Evolutionary conservation across 2,113 vertebrate genomes (phyloP), one percentile per base, ranked within the genome.

Genomic region (Dicerorhinus sumatrensis): DNA sequence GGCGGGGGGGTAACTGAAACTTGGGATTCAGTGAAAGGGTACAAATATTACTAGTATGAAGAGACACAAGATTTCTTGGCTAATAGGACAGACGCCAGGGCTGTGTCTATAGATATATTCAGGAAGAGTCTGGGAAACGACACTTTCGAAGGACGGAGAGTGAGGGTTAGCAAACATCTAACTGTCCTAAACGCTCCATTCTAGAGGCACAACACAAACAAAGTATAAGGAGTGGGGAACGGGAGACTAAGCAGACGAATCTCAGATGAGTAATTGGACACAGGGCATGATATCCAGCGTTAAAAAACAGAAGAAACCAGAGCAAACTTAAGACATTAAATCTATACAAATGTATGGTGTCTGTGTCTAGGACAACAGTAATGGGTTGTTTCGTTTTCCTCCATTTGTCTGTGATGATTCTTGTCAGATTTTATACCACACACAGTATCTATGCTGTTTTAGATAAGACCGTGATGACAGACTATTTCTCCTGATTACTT

Each of bases 391-490:
- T 16, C 51, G 65, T 25, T 46, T 62, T 18, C 80, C 58, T 86
- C 54, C 77, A 27, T 79, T 60, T 63, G 92, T 96, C 79, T 86
- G 65, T 48, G 89, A 54, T 27, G 70, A 67, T 25, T 63, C 84
- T n/a, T 62, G 84, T 93, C 91, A 42, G 65, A 17, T 13, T 36
- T 92, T 31, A 67, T 4, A 73, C 80, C 72, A 33, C 2, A 31
- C 33, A 10, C 39, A 65, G 58, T 6, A 83, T n/a, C 94, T 70
- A 20, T 1, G 70, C 18, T 46, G 77, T 70, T 89, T 93, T 5
- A 87, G 96, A 80, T 81, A 94, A 70, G 86, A 48, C 92, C 0
- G 20, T 88, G 93, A 65, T n/a, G 95, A 96, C 97, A 90, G 73
- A 60, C 82, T 58, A 48, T 80, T 51, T 60, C 73, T 96, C 83